Base-by-base conservation (phyloP, 2,888 invertebrate species). In the Sphecodes monilicornis region DNA sequence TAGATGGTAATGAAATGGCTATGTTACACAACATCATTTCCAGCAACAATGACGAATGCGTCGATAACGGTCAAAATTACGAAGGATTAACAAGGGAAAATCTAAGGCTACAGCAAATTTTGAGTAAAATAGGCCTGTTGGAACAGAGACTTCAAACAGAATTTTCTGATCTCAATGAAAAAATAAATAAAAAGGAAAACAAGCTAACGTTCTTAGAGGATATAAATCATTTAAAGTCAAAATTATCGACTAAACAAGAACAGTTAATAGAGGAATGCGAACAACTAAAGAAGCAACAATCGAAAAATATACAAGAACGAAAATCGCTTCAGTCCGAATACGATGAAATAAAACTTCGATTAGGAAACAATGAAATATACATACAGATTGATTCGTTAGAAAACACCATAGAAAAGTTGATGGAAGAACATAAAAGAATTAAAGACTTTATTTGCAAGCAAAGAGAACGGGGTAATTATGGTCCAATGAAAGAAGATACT, bases 311-410 rank as follows among this genome's bases (percentile, higher is more conserved):
- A 74, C 95, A 95, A 82, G 95, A 96, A 3, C 95, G 96, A 0
- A 88, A 95, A 43, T 95, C 96, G 87, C 95, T 96, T 1, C 93
- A 95, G n/a, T 95, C 92, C 43, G 96, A 96, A 87, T 94, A 96
- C 70, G 95, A 95, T 41, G 95, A 95, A 86, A 92, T 96, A 22
- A 96, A 96, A 95, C 94, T 94, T 86, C 83, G 82, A 41, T 95
- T 98, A 18, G 96, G 97, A 82, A 97, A 97, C 50, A 97, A 97
- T 92, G 97, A 97, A 93, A 97, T 97, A 93, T 96, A 97, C 91
- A 94, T 95, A 1, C 97, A 97, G 93, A 95, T 98, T n/a, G 96
- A 96, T 87, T 96, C 95, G 71, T 93, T 97, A 87, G 97, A 98
- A 93, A 96, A 96, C 77, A 97, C 97, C 92, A 95, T 97, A 90